Conservation (phyloP, 1,140 invertebrate species). For the Tetragonula clypearis region DNA sequence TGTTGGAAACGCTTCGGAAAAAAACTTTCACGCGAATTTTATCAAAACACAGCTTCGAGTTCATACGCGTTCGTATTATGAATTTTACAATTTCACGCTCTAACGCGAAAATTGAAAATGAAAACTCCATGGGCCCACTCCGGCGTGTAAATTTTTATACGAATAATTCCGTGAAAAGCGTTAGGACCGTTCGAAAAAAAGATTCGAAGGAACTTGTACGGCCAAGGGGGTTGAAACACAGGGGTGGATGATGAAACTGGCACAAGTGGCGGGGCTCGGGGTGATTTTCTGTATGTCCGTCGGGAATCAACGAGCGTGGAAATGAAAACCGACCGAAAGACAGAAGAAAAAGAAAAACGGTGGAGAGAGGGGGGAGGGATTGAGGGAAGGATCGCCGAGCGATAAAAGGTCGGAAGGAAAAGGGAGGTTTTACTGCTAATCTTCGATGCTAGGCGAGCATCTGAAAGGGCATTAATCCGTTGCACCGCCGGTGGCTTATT, state of each 20-base stretch:
- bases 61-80: too few species aligned
- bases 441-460: constrained; percentile 35
- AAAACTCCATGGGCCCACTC: too few species aligned
- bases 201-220: neutral
- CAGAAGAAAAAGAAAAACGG: neutral
- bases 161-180: neutral
- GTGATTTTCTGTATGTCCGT: neutral
- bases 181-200: neutral
- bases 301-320: constrained; percentile 21
- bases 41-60: too few species aligned
- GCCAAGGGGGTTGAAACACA: neutral
- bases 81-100: too few species aligned
- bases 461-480: constrained; percentile 62
- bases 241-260: neutral
- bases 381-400: too few species aligned
- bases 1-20: too few species aligned
- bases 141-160: too few species aligned
- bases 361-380: too few species aligned
- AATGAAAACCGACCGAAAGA: constrained; percentile 8
- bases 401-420: neutral
- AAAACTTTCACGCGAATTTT: too few species aligned
- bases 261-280: neutral
- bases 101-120: too few species aligned
- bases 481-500: constrained; percentile 43
- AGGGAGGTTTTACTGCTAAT: constrained; percentile 54